Conservation (phyloP, 53 echinoderm and acorn worm species). For the Echinarachnius parma region DNA sequence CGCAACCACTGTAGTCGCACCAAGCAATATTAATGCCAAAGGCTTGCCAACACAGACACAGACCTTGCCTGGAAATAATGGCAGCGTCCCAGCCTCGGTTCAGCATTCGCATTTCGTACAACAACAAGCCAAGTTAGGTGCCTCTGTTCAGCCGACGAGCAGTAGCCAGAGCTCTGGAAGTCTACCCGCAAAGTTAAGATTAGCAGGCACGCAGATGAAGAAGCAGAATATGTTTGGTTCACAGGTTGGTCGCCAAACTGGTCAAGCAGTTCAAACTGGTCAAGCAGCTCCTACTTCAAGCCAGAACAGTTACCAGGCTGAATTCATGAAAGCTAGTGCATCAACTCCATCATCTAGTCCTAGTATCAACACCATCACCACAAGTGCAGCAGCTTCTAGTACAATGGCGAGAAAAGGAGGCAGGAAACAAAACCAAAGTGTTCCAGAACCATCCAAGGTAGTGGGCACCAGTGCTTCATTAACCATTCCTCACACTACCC, state of each 20-base stretch:
- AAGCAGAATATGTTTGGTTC: slow-evolving; percentile 37
- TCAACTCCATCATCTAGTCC: not conserved
- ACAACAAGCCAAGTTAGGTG: not conserved
- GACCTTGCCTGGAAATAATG: slow-evolving; percentile 30
- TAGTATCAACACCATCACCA: not conserved
- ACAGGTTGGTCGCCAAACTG: not conserved
- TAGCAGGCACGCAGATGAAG: slow-evolving; percentile 6
- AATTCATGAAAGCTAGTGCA: slow-evolving; percentile 9
- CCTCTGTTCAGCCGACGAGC: not conserved
- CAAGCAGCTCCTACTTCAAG: not conserved
- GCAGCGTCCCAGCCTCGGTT: slow-evolving; percentile 28
- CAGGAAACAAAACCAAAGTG: too few species aligned
- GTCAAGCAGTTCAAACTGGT: too few species aligned
- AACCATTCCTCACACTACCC: not conserved
- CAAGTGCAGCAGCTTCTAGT: not conserved
- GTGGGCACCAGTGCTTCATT: too few species aligned
- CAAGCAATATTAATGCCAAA: slow-evolving; percentile 35
- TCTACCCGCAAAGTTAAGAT: slow-evolving; percentile 5
- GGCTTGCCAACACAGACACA: slow-evolving; percentile 38
- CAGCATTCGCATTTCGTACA: slow-evolving; percentile 13
- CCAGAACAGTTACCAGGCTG: not conserved
- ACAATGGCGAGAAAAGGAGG: too few species aligned
- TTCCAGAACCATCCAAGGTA: not conserved
- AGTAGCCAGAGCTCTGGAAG: not conserved
- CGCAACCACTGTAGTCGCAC: slow-evolving; percentile 21